phyloP scores from a whole-genome alignment of 2,113 vertebrate species.

The Eulemur rufifrons region DNA sequence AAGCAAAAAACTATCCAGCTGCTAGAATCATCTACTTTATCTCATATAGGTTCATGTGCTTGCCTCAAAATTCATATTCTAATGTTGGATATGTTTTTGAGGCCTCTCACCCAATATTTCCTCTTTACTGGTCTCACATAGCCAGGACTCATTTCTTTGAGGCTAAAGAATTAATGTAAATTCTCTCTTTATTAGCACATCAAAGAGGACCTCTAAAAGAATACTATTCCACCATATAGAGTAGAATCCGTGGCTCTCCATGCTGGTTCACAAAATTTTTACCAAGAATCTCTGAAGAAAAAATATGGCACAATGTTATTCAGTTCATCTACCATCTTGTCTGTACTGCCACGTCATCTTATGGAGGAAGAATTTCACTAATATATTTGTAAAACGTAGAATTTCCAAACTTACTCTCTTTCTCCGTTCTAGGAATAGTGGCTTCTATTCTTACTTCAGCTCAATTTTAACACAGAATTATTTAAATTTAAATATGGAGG shows the following conservation, averaged over 20 bases:
- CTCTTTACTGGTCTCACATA: neutral
- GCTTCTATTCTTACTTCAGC: neutral
- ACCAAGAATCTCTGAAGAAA: neutral
- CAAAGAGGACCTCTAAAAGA: neutral
- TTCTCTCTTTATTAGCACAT: neutral
- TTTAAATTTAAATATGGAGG: neutral
- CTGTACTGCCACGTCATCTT: neutral
- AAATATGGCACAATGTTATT: neutral
- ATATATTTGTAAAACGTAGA: neutral
- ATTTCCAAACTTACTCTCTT: neutral
- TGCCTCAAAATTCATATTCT: neutral
- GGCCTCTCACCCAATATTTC: neutral
- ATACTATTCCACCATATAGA: neutral
- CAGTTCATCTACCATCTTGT: neutral
- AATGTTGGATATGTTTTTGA: neutral
- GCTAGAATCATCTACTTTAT: neutral
- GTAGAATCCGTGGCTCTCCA: neutral
- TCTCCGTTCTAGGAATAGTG: neutral
- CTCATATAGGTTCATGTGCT: neutral
- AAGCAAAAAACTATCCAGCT: neutral
- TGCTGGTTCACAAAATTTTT: neutral
- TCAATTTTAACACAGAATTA: neutral
- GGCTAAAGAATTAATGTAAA: neutral
- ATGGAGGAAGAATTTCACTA: neutral
- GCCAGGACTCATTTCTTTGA: neutral